phyloP scores from a whole-genome alignment of 2,113 vertebrate species.

The Cyanoliseus patagonus region DNA sequence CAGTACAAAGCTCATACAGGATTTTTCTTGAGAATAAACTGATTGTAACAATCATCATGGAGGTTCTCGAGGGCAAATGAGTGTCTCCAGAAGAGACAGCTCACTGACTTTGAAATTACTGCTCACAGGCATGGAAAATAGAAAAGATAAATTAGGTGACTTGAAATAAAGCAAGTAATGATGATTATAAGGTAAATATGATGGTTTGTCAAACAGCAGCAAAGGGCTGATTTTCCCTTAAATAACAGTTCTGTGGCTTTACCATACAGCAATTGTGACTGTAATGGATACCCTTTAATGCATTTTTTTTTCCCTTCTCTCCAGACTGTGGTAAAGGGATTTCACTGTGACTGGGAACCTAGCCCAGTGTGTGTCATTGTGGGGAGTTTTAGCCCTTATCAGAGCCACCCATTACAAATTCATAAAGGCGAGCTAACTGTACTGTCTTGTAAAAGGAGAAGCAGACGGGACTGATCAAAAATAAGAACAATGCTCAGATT shows the following conservation, averaged over 20 bases:
- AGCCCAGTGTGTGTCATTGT: not conserved
- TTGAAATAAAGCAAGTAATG: not conserved
- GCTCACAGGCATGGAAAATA: not conserved
- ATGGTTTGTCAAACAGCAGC: not conserved
- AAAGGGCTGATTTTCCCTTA: not conserved
- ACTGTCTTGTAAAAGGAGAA: not conserved
- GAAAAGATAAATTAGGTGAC: not conserved
- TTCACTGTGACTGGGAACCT: not conserved
- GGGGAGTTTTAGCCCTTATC: slow-evolving; percentile 16
- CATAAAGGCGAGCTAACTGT: not conserved
- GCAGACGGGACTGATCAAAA: not conserved
- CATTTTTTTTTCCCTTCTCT: not conserved
- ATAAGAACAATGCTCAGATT: not conserved
- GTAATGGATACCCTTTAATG: not conserved
- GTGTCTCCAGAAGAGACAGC: not conserved
- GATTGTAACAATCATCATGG: not conserved
- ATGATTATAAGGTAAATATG: not conserved
- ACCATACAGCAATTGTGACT: not conserved
- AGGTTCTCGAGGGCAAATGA: not conserved
- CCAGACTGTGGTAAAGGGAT: not conserved
- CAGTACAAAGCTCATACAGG: not conserved
- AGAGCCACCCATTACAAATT: not conserved
- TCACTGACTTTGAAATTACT: not conserved
- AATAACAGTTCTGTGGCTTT: not conserved
- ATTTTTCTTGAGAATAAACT: not conserved